Evolutionary conservation across 2,888 invertebrate species (phyloP).

Genomic region (Drosophila barbarae): DNA sequence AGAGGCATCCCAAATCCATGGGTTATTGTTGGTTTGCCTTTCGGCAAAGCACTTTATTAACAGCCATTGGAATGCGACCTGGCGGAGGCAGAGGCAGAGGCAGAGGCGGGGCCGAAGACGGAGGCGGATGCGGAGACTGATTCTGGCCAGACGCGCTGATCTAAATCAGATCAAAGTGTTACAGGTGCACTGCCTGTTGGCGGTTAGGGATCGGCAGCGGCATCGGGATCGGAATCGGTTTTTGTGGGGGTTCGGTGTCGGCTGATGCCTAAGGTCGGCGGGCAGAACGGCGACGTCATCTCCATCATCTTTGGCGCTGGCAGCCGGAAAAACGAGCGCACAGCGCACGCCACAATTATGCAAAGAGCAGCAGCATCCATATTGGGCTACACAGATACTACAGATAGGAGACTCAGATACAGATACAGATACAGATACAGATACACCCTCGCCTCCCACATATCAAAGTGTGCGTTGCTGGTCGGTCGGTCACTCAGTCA

Average conservation of each 20-base stretch:
- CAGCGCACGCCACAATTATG: conserved; percentile 51
- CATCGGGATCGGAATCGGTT: background rate
- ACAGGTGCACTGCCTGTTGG: conserved; percentile 41
- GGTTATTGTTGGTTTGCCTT: conserved; percentile 61
- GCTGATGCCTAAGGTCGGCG: conserved; percentile 46
- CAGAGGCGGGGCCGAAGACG: conserved; percentile 20
- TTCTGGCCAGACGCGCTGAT: conserved; percentile 59
- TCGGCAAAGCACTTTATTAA: conserved; percentile 61
- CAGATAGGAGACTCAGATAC: background rate
- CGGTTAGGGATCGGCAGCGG: background rate
- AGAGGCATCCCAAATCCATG: conserved; percentile 41
- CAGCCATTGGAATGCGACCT: conserved; percentile 65
- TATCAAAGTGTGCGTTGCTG: conserved; percentile 7
- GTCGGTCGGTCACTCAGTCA: conserved; percentile 50
- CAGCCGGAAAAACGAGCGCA: conserved; percentile 54
- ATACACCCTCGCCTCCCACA: conserved; percentile 16
- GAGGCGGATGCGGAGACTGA: conserved; percentile 34
- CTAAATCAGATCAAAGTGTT: conserved; percentile 62
- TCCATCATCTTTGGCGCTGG: conserved; percentile 47
- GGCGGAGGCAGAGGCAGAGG: background rate
- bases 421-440: background rate
- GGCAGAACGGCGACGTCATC: conserved; percentile 57
- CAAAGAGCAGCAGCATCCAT: conserved; percentile 43
- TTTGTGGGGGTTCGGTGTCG: conserved; percentile 17
- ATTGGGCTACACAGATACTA: conserved; percentile 21